Evolutionary conservation across 2,113 vertebrate species (phyloP), one percentile per base, ranked within the genome.

Genomic region (Serranochromis macrocephalus): DNA sequence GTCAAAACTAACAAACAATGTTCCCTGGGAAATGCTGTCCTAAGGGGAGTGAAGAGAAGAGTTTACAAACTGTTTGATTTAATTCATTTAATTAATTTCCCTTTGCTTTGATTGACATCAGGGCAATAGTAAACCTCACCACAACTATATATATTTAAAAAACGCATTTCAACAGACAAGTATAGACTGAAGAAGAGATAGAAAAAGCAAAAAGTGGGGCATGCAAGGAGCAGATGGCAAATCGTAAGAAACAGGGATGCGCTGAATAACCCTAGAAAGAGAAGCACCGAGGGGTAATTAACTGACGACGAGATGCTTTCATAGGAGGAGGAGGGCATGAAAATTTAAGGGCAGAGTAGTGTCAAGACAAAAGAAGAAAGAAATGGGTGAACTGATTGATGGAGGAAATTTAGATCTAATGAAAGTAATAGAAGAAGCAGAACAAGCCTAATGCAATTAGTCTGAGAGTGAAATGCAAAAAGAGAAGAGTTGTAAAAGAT

Each of bases 351-450:
- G 21, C 31, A 83, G 29, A 63, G 49, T 13, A 78, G 57, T 86
- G 83, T 89, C 68, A 63, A 40, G 71, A 66, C 68, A 78, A 54
- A 61, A 40, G 40, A 86, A 78, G 10, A 54, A 38, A 85, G 42
- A 82, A 66, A 47, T 71, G 31, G 55, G 40, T 42, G 78, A 53
- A 82, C 29, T 88, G 87, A 94, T 89, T 83, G 86, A 93, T 86
- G 7, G 55, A 68, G 83, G 49, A 82, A 83, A 92, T 89, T 87
- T 80, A 9, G 7, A 81, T 89, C 54, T 91, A 93, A 92, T 89
- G 71, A 88, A 80, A 87, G 85, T 40, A 88, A 86, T 17, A 85
- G 79, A 88, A 90, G 82, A 85, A 58, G 89, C 13, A 83, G 66
- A 86, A 85, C 13, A 78, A 71, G 40, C 79, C 38, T 86, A 87